A percentile compares a stretch with the other conserved stretches of the same genome.
phyloP scores from a whole-genome alignment of 1,140 invertebrate species.

The Antheraea mylitta region DNA sequence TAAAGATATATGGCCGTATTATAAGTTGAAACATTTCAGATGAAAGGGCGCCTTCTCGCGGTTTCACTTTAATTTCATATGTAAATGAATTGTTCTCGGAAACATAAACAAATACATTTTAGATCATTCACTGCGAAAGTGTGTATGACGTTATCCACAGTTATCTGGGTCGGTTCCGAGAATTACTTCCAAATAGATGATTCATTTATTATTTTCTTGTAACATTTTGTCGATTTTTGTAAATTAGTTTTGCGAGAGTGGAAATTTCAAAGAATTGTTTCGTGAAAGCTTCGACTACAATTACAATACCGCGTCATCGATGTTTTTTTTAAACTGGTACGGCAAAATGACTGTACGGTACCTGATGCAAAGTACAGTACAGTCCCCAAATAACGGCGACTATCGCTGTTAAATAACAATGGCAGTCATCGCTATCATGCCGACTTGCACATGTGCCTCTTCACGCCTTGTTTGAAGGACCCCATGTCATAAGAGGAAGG shows the following conservation, averaged over 20 bases:
- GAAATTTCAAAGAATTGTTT: no score
- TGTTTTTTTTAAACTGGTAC: no score
- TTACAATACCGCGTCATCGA: no score
- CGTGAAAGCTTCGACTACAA: no score
- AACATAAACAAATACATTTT: neutral
- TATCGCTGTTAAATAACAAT: no score
- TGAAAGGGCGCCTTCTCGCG: neutral
- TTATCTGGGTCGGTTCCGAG: slow-evolving; percentile 23
- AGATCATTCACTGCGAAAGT: slow-evolving; percentile 1
- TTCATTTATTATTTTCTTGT: slow-evolving; percentile 13
- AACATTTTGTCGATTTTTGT: slow-evolving; percentile 11
- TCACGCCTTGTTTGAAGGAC: no score
- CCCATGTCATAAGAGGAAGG: no score
- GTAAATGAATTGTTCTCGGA: neutral
- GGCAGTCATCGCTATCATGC: no score
- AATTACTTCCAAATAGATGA: slow-evolving; percentile 10
- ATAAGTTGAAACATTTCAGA: neutral
- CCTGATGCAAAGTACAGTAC: no score
- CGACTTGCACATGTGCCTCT: no score
- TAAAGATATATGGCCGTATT: neutral
- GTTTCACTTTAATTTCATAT: neutral
- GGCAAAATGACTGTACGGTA: no score
- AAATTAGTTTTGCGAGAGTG: neutral
- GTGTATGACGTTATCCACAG: slow-evolving; percentile 18
- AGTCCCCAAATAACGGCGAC: no score